Conservation (phyloP, 2,113 vertebrate genomes). For the Rutilus rutilus region DNA sequence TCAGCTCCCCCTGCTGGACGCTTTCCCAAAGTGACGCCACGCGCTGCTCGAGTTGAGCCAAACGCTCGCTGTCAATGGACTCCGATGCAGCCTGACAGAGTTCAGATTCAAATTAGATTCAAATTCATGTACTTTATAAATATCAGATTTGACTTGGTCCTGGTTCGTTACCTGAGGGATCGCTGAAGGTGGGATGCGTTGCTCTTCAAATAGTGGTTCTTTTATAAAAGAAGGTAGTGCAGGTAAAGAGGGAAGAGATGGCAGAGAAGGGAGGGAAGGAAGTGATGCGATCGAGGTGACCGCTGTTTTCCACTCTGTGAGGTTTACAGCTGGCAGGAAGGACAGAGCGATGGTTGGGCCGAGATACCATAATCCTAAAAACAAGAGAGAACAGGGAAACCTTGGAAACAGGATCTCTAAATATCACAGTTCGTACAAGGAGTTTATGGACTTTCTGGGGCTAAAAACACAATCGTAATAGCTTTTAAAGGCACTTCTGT, state of each 20-base stretch:
- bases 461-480: neutral
- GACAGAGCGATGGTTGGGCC: slow-evolving; percentile 74
- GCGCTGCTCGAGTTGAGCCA: slow-evolving; percentile 78
- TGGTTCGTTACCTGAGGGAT: slow-evolving; percentile 9
- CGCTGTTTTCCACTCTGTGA: slow-evolving; percentile 67
- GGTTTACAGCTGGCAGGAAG: slow-evolving; percentile 79
- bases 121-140: neutral
- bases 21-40: slow-evolving; percentile 76
- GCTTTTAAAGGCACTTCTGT: no score
- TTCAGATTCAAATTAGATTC: neutral
- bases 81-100: slow-evolving; percentile 49
- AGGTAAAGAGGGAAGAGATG: neutral
- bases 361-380: slow-evolving; percentile 81
- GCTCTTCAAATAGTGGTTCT: neutral
- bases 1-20: slow-evolving; percentile 70
- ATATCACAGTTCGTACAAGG: neutral
- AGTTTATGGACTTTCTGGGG: neutral
- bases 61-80: slow-evolving; percentile 65
- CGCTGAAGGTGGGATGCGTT: neutral
- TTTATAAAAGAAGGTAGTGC: neutral
- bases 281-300: slow-evolving; percentile 5
- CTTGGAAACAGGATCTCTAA: slow-evolving; percentile 1
- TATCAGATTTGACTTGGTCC: neutral
- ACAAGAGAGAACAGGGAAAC: neutral
- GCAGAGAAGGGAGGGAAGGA: neutral